phyloP scores from a whole-genome alignment of 1,140 invertebrate genomes.

The Tetraneura akinire region DNA sequence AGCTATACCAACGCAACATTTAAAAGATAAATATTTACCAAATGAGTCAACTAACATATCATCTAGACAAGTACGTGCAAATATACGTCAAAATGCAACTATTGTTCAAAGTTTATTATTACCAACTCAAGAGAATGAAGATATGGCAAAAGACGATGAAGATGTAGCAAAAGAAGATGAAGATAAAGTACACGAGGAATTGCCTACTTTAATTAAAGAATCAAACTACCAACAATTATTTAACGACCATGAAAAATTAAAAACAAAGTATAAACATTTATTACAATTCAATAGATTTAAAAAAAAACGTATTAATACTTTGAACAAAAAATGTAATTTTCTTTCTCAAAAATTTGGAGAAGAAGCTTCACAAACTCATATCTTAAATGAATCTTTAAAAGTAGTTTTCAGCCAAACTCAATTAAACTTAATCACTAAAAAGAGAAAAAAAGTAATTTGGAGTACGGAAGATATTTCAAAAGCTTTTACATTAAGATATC shows the following conservation, averaged over 20 bases:
- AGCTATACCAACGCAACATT: conserved; percentile 3
- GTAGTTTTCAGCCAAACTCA: neutral
- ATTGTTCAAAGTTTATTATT: no score
- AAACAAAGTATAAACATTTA: conserved; percentile 15
- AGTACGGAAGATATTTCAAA: conserved; percentile 13
- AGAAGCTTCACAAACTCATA: no score
- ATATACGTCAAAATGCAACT: neutral
- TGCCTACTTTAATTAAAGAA: no score
- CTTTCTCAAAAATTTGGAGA: no score
- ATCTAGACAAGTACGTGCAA: neutral
- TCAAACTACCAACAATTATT: no score
- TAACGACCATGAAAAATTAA: no score
- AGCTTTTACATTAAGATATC: no score
- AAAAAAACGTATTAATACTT: neutral
- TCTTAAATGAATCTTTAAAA: no score
- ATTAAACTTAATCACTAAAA: neutral
- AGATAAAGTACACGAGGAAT: no score
- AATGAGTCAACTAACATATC: neutral
- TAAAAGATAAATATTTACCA: neutral
- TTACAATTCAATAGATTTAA: neutral
- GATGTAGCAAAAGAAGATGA: no score
- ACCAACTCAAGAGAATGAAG: no score
- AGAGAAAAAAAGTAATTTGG: conserved; percentile 16
- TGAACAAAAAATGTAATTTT: neutral
- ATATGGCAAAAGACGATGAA: no score